phyloP scores from a whole-genome alignment of 2,113 vertebrate genomes.

The Prionailurus viverrinus region DNA sequence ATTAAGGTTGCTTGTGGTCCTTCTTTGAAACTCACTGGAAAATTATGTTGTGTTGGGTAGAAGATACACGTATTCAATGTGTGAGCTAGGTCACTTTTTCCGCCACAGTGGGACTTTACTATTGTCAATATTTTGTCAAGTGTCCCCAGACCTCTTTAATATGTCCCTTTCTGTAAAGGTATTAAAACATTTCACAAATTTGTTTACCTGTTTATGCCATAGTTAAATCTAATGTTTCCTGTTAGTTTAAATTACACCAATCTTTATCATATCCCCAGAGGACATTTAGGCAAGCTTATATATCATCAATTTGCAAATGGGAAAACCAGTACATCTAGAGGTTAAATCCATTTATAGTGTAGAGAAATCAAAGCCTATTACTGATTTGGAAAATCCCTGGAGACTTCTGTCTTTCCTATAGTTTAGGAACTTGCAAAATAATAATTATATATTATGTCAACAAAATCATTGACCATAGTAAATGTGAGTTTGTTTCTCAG shows the following conservation, averaged over 20 bases:
- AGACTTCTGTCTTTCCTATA: background rate
- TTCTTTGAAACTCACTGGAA: background rate
- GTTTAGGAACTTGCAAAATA: background rate
- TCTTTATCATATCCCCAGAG: background rate
- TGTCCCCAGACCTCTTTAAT: background rate
- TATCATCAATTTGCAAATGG: background rate
- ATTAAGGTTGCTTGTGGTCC: background rate
- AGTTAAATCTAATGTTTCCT: background rate
- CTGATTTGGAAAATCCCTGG: slow-evolving; percentile 26
- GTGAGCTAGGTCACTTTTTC: background rate
- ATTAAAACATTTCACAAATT: background rate
- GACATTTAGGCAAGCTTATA: background rate
- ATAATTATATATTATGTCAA: background rate
- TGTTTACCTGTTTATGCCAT: background rate
- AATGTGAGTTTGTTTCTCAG: background rate
- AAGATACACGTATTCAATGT: background rate
- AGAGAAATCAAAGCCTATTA: slow-evolving; percentile 47
- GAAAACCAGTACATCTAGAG: slow-evolving; percentile 21
- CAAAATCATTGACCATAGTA: background rate
- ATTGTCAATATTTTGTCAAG: background rate
- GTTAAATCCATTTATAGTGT: slow-evolving; percentile 10
- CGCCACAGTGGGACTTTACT: background rate
- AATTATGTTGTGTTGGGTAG: background rate
- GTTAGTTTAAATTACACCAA: background rate
- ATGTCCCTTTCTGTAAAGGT: background rate